These are phyloP conservation scores for Sciurus vulgaris DNA, from an alignment of 2,797 vertebrate genomes.

Conservation along the genomic window DNA sequence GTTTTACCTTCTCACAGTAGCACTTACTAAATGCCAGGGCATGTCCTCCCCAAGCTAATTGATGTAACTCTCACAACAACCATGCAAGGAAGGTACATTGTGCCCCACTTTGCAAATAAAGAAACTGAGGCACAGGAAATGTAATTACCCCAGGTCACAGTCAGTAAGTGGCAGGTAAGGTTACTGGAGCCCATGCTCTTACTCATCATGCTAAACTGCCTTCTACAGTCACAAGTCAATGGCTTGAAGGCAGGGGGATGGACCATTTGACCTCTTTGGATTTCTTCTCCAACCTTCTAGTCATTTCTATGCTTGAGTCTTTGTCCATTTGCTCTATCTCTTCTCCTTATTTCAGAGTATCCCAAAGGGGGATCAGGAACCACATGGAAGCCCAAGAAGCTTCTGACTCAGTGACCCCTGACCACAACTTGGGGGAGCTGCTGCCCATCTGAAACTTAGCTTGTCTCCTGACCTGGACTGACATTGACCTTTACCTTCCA, in stretches of 20 bases:
- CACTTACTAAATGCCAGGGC: not conserved
- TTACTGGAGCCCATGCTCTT: not conserved
- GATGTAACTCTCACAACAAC: not conserved
- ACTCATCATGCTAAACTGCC: not conserved
- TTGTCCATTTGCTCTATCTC: not conserved
- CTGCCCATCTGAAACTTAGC: not conserved
- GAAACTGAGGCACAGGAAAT: conserved; percentile 30
- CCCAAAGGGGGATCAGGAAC: not conserved
- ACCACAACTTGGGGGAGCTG: not conserved
- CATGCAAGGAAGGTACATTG: not conserved
- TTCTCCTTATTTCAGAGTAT: conserved; percentile 55
- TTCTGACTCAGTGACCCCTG: conserved; percentile 9
- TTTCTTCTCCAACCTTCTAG: not conserved
- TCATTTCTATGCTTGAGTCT: not conserved
- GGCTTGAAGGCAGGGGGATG: not conserved
- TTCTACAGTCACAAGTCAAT: not conserved
- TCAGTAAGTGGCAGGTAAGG: not conserved
- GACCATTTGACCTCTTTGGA: not conserved
- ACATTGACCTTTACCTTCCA: conserved; percentile 71
- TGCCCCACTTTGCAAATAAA: conserved; percentile 42
- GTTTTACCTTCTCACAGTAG: not conserved
- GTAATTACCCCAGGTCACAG: not conserved
- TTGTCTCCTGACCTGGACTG: conserved; percentile 30
- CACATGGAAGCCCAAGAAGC: not conserved
- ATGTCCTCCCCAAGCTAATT: not conserved